phyloP scores from a whole-genome alignment of 2,113 vertebrate species.

The Potamarius usumacintae region DNA sequence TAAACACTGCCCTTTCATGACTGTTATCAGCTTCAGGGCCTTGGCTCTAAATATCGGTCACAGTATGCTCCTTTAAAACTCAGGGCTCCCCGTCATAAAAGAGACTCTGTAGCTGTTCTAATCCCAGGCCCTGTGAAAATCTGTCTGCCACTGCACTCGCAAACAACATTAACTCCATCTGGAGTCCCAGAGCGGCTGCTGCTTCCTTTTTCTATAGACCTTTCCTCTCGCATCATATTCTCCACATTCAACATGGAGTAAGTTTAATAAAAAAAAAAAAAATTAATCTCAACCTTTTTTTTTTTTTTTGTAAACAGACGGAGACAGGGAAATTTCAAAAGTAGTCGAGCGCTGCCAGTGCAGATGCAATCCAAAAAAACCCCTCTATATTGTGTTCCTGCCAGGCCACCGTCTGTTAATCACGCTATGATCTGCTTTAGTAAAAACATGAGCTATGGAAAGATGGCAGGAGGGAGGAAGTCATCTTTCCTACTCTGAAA shows the following conservation, averaged over 20 bases:
- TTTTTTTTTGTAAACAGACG: slow-evolving; percentile 58
- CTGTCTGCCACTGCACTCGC: slow-evolving; percentile 64
- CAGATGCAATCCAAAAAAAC: slow-evolving; percentile 63
- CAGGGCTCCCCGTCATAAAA: slow-evolving; percentile 71
- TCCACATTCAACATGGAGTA: slow-evolving; percentile 63
- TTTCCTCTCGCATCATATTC: slow-evolving; percentile 58
- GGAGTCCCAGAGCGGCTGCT: slow-evolving; percentile 60
- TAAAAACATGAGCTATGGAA: slow-evolving; percentile 58
- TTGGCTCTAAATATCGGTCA: slow-evolving; percentile 79
- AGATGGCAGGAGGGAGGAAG: slow-evolving; percentile 34
- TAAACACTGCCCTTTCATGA: slow-evolving; percentile 73
- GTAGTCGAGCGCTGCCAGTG: slow-evolving; percentile 59
- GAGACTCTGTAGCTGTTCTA: slow-evolving; percentile 73
- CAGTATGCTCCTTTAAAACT: slow-evolving; percentile 75
- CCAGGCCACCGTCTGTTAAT: slow-evolving; percentile 66
- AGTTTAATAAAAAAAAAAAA: slow-evolving; percentile 39
- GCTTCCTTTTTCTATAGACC: slow-evolving; percentile 65
- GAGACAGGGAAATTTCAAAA: slow-evolving; percentile 71
- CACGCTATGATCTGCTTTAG: slow-evolving; percentile 67
- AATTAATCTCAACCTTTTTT: slow-evolving; percentile 67
- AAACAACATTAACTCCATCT: slow-evolving; percentile 74
- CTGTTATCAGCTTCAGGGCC: slow-evolving; percentile 74
- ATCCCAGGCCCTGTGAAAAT: slow-evolving; percentile 74
- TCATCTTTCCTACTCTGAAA: neutral
- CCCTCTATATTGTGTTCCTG: slow-evolving; percentile 65